These are phyloP conservation scores for Mesochorus sp. DNA, from an alignment of 2,888 invertebrate species.

Conservation along the genomic window DNA sequence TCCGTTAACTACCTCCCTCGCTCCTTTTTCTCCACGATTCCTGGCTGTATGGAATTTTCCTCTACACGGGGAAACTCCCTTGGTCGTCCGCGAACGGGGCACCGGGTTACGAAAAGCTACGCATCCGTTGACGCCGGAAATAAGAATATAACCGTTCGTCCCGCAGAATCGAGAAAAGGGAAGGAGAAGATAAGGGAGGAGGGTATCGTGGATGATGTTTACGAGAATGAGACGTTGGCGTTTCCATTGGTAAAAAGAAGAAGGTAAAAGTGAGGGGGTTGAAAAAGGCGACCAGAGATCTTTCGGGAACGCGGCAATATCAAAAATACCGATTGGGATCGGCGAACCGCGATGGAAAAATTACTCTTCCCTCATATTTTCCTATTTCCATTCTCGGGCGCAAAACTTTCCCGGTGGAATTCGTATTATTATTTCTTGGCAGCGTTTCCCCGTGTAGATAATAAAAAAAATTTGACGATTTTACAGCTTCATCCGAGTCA, in stretches of 20 bases:
- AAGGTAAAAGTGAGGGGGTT: not conserved
- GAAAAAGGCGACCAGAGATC: not conserved
- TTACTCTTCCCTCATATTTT: slow-evolving; percentile 47
- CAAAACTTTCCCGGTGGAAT: not conserved
- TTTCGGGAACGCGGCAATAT: not conserved
- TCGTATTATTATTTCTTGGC: slow-evolving; percentile 8
- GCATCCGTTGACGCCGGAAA: slow-evolving; percentile 67
- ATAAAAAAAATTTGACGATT: not conserved
- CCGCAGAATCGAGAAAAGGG: no score
- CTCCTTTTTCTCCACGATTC: not conserved
- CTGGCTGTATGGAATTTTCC: slow-evolving; percentile 27
- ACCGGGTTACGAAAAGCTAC: slow-evolving; percentile 40
- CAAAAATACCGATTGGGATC: slow-evolving; percentile 56
- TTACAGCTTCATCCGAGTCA: no score
- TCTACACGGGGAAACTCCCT: slow-evolving; percentile 7
- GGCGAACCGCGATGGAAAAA: slow-evolving; percentile 55
- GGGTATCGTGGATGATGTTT: slow-evolving; percentile 69
- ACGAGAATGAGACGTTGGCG: slow-evolving; percentile 58
- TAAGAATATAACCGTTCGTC: slow-evolving; percentile 66
- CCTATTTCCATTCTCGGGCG: not conserved
- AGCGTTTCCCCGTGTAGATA: not conserved
- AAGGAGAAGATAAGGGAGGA: no score
- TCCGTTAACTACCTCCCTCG: slow-evolving; percentile 7
- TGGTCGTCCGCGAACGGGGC: slow-evolving; percentile 12
- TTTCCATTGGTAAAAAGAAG: slow-evolving; percentile 19